A percentile compares a stretch with the other conserved stretches of the same genome.
Conservation (phyloP, 2,888 invertebrate genomes). For the Bhutanitis thaidina region DNA sequence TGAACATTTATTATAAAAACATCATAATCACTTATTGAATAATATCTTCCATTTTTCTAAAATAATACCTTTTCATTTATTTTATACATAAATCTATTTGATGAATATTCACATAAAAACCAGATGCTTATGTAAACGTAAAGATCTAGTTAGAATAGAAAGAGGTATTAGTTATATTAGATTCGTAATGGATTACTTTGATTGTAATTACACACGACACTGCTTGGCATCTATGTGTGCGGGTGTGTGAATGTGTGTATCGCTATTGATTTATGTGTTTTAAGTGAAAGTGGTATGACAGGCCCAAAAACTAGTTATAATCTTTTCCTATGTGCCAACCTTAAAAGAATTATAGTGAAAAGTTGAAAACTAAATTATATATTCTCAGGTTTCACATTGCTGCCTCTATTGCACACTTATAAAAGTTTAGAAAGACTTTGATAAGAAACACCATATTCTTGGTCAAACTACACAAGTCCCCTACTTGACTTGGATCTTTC, state of each 20-base stretch:
- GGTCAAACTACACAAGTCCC: too few relatives aligned
- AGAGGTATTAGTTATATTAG: slow-evolving; percentile 17
- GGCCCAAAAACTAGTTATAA: slow-evolving; percentile 9
- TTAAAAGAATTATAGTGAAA: neutral
- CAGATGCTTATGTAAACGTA: slow-evolving; percentile 15
- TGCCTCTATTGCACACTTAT: too few relatives aligned
- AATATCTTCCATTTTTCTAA: neutral
- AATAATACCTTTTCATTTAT: neutral
- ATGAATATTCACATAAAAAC: slow-evolving; percentile 17
- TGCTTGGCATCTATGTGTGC: neutral
- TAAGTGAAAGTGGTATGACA: slow-evolving; percentile 20
- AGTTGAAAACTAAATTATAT: too few relatives aligned
- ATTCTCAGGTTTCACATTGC: too few relatives aligned
- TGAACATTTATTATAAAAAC: too few relatives aligned
- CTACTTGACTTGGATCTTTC: too few relatives aligned
- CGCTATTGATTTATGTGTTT: slow-evolving; percentile 17
- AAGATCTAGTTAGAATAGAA: slow-evolving; percentile 10
- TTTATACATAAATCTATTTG: slow-evolving; percentile 12
- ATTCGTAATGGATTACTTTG: slow-evolving; percentile 17
- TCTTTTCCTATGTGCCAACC: slow-evolving; percentile 8
- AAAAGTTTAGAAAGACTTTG: too few relatives aligned
- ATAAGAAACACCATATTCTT: too few relatives aligned
- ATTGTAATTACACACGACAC: slow-evolving; percentile 10
- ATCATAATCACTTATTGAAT: slow-evolving; percentile 5
- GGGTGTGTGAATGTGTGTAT: slow-evolving; percentile 10